Conservation (phyloP, 2,888 invertebrate genomes). For the Sericinus montela region DNA sequence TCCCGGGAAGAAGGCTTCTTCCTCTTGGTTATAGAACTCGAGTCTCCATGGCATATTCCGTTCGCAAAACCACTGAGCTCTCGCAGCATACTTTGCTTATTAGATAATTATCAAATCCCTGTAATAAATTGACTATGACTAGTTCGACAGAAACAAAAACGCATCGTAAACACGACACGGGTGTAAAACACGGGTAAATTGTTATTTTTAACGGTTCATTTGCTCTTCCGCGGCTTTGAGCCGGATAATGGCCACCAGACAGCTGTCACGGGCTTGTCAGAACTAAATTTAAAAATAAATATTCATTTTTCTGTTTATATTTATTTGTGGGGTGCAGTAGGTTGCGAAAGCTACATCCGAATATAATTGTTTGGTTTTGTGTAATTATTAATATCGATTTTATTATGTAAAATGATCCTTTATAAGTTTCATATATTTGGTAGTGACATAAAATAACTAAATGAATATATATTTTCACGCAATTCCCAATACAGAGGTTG, state of each 20-base stretch:
- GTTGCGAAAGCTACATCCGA: neutral
- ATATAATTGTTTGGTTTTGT: no score
- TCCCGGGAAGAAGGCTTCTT: no score
- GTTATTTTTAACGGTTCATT: slow-evolving; percentile 70
- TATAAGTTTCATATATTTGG: no score
- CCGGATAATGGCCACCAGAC: slow-evolving; percentile 59
- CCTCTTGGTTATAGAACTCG: no score
- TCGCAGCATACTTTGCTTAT: no score
- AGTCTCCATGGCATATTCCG: no score
- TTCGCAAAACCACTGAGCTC: no score
- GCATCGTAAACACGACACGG: slow-evolving; percentile 41
- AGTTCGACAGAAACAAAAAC: slow-evolving; percentile 51
- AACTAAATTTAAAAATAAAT: slow-evolving; percentile 73
- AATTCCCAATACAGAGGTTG: no score
- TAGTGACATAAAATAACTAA: no score
- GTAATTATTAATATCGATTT: no score
- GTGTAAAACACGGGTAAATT: slow-evolving; percentile 56
- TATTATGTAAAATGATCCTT: no score
- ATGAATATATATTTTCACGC: no score
- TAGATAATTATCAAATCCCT: slow-evolving; percentile 2
- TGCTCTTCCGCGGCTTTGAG: slow-evolving; percentile 51
- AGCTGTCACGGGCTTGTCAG: slow-evolving; percentile 66
- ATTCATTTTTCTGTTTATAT: slow-evolving; percentile 49
- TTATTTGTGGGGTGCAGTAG: slow-evolving; percentile 29
- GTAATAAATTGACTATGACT: slow-evolving; percentile 56